Conservation (phyloP, 2,797 vertebrate species). For the Epinephelus coioides region DNA sequence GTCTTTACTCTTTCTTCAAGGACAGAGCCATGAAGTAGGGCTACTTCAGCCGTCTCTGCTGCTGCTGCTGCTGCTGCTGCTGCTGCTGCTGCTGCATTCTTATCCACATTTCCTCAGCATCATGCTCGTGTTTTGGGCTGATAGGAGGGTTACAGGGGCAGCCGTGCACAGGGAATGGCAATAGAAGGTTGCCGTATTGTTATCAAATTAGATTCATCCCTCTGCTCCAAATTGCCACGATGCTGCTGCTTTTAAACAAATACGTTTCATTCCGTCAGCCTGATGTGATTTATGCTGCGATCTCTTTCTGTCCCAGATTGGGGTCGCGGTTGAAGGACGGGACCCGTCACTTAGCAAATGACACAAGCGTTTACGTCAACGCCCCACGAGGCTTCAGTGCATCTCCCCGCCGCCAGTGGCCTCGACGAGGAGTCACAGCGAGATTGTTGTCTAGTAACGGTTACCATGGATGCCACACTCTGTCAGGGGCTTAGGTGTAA, state of each 20-base stretch:
- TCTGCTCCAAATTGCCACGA: constrained; percentile 20
- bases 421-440: constrained; percentile 38
- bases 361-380: constrained; percentile 56
- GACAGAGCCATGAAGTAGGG: constrained; percentile 35
- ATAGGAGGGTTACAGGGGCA: constrained; percentile 37
- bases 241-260: constrained; percentile 65
- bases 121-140: constrained; percentile 12
- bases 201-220: constrained; percentile 57
- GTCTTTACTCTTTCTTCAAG: constrained; percentile 63
- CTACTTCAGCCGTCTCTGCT: constrained; percentile 11
- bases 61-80: constrained; percentile 12
- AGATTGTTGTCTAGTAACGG: constrained; percentile 79
- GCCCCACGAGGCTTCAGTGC: constrained; percentile 23
- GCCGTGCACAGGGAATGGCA: constrained; percentile 37
- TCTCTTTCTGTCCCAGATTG: constrained; percentile 27
- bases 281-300: constrained; percentile 61
- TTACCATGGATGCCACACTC: constrained; percentile 80
- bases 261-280: constrained; percentile 40
- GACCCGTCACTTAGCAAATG: constrained; percentile 62
- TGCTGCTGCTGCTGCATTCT: constrained; percentile 22
- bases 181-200: constrained; percentile 45
- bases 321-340: constrained; percentile 63
- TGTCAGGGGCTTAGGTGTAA: constrained; percentile 74
- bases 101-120: constrained; percentile 33
- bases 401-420: constrained; percentile 23